Evolutionary conservation across 2,888 invertebrate genomes (phyloP).

Genomic region (Sarcophaga caerulescens): DNA sequence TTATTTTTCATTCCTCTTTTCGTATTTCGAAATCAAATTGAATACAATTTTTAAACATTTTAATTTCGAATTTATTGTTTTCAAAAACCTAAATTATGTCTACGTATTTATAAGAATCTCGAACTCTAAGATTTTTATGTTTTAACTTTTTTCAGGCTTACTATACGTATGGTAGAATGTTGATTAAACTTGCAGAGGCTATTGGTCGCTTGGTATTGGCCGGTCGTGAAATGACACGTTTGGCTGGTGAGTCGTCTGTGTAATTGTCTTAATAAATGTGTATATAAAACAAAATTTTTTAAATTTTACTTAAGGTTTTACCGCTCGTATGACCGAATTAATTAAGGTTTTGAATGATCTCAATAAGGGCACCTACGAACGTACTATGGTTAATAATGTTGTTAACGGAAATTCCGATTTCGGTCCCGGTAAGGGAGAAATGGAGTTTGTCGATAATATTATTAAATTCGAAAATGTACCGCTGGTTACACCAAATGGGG

Average conservation of each 20-base stretch:
- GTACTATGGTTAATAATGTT: slow-evolving; percentile 83
- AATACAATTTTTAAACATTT: neutral
- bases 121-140: neutral
- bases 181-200: slow-evolving; percentile 95
- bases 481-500: slow-evolving; percentile 98
- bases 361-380: slow-evolving; percentile 88
- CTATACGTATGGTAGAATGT: slow-evolving; percentile 94
- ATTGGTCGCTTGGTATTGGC: slow-evolving; percentile 97
- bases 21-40: too few species aligned
- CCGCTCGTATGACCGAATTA: slow-evolving; percentile 95
- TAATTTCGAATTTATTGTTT: neutral
- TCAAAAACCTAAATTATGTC: too few species aligned
- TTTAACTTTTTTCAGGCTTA: slow-evolving; percentile 85
- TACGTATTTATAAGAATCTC: too few species aligned
- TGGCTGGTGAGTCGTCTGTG: slow-evolving; percentile 85
- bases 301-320: slow-evolving; percentile 83
- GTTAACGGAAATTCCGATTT: slow-evolving; percentile 78
- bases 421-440: slow-evolving; percentile 89
- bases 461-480: slow-evolving; percentile 96
- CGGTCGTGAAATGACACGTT: slow-evolving; percentile 95
- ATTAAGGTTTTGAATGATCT: slow-evolving; percentile 91
- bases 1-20: too few species aligned
- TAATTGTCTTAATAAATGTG: neutral
- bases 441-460: slow-evolving; percentile 92
- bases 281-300: neutral